These are phyloP conservation scores for Pelmatolapia mariae DNA, from an alignment of 2,113 vertebrate species.

Conservation along the genomic window DNA sequence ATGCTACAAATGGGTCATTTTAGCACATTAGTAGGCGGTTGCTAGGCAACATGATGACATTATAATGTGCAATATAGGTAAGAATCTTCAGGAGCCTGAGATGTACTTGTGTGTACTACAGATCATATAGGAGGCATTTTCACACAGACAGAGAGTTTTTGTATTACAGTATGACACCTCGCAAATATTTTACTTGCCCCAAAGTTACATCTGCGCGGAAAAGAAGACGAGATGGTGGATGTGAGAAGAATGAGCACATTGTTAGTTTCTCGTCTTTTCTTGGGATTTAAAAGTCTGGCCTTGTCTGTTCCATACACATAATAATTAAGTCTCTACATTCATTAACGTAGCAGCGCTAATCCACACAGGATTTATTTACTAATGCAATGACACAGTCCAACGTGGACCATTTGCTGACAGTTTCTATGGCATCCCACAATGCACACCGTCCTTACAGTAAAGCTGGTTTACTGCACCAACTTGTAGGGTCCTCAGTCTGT, in stretches of 20 bases:
- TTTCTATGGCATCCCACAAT: not conserved
- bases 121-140: not conserved
- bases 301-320: not conserved
- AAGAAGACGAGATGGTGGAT: not conserved
- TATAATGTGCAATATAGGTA: not conserved
- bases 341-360: not conserved
- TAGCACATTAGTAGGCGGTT: not conserved
- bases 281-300: not conserved
- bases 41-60: not conserved
- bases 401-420: not conserved
- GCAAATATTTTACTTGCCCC: not conserved
- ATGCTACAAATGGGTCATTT: not conserved
- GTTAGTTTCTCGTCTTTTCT: not conserved
- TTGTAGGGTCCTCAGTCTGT: slow-evolving; percentile 38
- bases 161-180: not conserved
- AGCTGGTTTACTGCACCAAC: slow-evolving; percentile 27
- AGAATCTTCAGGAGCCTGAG: not conserved
- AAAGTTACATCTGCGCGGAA: not conserved
- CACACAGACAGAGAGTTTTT: not conserved
- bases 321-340: not conserved
- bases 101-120: not conserved
- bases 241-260: not conserved
- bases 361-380: not conserved
- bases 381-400: not conserved
- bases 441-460: not conserved